A percentile compares a stretch with the other conserved stretches of the same genome.
These are phyloP conservation scores for Callyntrura guangdongensis DNA, from an alignment of 2,888 invertebrate genomes.

Conservation along the genomic window DNA sequence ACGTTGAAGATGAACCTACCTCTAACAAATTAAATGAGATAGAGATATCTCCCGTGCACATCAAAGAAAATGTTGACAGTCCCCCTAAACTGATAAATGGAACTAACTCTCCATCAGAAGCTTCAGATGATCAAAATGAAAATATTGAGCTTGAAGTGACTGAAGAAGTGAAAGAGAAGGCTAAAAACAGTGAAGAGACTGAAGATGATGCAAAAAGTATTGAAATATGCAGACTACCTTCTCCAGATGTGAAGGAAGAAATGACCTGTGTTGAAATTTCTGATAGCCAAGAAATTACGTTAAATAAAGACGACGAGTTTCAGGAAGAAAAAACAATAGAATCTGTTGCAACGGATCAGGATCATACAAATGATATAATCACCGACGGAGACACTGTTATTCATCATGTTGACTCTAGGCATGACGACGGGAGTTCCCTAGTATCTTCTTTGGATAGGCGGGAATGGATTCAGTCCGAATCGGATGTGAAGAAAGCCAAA, in stretches of 20 bases:
- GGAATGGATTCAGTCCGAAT: conserved; percentile 84
- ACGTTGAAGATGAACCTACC: conserved; percentile 57
- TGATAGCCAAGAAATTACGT: conserved; percentile 42
- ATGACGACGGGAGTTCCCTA: conserved; percentile 83
- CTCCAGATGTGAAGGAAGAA: conserved; percentile 15
- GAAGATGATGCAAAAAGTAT: conserved; percentile 63
- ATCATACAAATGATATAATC: conserved; percentile 60
- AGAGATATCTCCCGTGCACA: conserved; percentile 46
- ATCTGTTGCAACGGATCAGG: neutral
- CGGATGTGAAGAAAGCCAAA: conserved; percentile 81
- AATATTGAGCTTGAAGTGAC: conserved; percentile 77
- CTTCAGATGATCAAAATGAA: conserved; percentile 77
- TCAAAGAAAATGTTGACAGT: conserved; percentile 37
- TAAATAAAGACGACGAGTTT: conserved; percentile 58
- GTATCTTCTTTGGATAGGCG: conserved; percentile 83
- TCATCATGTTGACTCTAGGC: conserved; percentile 83
- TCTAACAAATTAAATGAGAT: conserved; percentile 4
- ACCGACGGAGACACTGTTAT: conserved; percentile 83
- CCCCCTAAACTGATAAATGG: conserved; percentile 76
- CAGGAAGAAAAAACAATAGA: conserved; percentile 71
- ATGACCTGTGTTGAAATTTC: neutral
- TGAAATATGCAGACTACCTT: conserved; percentile 19
- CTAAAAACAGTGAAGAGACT: conserved; percentile 70
- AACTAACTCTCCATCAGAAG: conserved; percentile 77
- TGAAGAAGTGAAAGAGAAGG: conserved; percentile 74